Evolutionary conservation across 2,888 invertebrate genomes (phyloP), one percentile per base, ranked within the genome.

Genomic region (Pyralis farinalis): DNA sequence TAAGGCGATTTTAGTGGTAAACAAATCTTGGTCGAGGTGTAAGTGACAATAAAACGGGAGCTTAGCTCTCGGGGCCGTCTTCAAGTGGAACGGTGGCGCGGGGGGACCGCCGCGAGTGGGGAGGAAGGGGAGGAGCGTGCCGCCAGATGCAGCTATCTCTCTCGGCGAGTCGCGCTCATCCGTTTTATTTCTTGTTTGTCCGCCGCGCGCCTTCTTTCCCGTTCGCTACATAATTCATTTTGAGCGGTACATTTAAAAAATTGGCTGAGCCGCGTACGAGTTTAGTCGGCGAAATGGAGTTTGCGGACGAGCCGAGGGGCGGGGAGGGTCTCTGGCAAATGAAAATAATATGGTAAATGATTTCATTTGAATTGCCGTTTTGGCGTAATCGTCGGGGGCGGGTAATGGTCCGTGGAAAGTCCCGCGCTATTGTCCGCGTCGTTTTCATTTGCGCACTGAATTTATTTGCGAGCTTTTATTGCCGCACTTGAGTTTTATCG

Each of bases 11-110:
- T 56, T 46, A 58, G 60, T 51, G 52, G 70, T 66, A 75, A 80
- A 80, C 71, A 76, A 81, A 81, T 74, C 75, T 80, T 77, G 64
- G 77, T 43, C 53, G 64, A 74, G 85, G 84, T 85, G 78, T 87
- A 86, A 86, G 86, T 86, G 87, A 86, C 87, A 86, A 86, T 84
- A 87, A 85, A 87, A 85, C 69, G 83, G 79, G 70, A 82, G 81
- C 80, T 85, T 83, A 83, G 77, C 77, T 81, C 75, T 81, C 84
- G 78, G 69, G 76, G 77, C 81, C 87, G 85, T 86, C 88, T 86
- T 86, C 71, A 77, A 83, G 75, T 75, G 77, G 82, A 78, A 78
- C 79, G 79, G 71, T 42, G 62, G 41, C 40, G 37, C 43, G 44
- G 16, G 16, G 16, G 16, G 16, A 4, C 16, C 16, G 4, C 16